Conservation (phyloP, 2,113 vertebrate species). For the Saccopteryx bilineata region DNA sequence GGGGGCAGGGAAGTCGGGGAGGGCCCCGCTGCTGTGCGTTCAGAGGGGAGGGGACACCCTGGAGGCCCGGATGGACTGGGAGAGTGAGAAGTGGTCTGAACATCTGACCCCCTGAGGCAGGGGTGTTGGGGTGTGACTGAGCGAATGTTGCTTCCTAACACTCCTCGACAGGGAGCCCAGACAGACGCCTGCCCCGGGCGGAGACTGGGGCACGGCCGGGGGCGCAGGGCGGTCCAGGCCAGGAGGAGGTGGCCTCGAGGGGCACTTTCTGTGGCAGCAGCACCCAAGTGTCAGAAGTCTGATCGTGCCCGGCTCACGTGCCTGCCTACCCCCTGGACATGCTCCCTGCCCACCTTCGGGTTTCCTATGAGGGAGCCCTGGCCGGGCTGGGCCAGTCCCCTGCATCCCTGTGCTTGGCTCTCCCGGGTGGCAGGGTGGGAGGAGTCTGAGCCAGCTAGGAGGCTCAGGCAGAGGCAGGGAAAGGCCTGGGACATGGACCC, state of each 20-base stretch:
- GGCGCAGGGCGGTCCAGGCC: fast-evolving
- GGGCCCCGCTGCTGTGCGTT: fast-evolving
- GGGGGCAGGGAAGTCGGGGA: neutral
- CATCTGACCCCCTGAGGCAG: fast-evolving
- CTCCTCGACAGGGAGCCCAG: fast-evolving
- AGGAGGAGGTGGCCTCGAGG: fast-evolving
- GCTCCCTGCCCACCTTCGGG: fast-evolving
- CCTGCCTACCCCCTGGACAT: neutral
- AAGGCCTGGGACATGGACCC: neutral
- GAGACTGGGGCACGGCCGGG: fast-evolving
- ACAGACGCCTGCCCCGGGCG: fast-evolving
- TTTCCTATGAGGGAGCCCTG: neutral
- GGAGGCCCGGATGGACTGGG: neutral
- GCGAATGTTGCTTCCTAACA: fast-evolving
- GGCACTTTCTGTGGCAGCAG: neutral
- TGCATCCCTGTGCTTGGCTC: neutral
- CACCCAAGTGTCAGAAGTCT: fast-evolving
- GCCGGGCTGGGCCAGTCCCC: fast-evolving
- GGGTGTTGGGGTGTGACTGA: neutral
- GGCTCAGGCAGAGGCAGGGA: neutral
- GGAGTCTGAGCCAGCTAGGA: neutral
- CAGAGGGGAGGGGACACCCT: fast-evolving
- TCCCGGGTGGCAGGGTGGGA: neutral
- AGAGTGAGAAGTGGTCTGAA: neutral
- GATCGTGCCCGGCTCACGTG: fast-evolving